Base-by-base conservation (phyloP, 2,888 invertebrate species). In the Dyspetes luteomarginatus region DNA sequence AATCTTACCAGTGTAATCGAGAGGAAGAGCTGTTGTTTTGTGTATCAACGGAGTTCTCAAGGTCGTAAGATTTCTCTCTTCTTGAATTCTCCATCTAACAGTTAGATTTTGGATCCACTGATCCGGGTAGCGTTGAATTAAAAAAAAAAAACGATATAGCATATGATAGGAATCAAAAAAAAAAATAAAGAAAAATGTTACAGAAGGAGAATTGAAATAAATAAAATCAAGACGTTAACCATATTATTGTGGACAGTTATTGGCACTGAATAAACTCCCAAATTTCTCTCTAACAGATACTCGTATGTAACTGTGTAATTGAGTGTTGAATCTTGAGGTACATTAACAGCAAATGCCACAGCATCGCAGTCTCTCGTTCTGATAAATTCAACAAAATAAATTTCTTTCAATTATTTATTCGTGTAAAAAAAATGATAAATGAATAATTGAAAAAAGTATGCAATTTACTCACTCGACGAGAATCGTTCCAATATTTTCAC, bases 31-130 rank as follows among this genome's bases (percentile, higher is more conserved):
- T n/a, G 62, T 76, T 1, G 76, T 60, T 15, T 48, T 36, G 30
- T 69, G 5, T n/a, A 76, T 62, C 69, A 62, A 60, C 9, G 76
- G 76, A 7, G 69, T 69, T 50, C 22, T n/a, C 5, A 76, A 9
- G 4, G 5, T 69, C 0, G 76, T 69, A 1, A 76, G 3, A 55
- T 69, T 45, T 43, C 76, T 68, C 24, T 76, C 69, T 24, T 76
- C 76, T 2, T 69, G 52, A 62, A 76, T 76, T 55, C 43, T 69
- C 76, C 76, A 76, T 22, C 68, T 76, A 26, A 56, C 76, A 22
- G 17, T 15, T 1, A 76, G 43, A 24, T 69, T 50, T 30, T 30
- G 30, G 41, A 76, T 76, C 76, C 68, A 69, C 76, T 76, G 45
- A 36, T 7, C n/a, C n/a, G n/a, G n/a, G n/a, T n/a, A n/a, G n/a